Evolutionary conservation across 2,113 vertebrate species (phyloP).

Genomic region (Saimiri boliviensis): DNA sequence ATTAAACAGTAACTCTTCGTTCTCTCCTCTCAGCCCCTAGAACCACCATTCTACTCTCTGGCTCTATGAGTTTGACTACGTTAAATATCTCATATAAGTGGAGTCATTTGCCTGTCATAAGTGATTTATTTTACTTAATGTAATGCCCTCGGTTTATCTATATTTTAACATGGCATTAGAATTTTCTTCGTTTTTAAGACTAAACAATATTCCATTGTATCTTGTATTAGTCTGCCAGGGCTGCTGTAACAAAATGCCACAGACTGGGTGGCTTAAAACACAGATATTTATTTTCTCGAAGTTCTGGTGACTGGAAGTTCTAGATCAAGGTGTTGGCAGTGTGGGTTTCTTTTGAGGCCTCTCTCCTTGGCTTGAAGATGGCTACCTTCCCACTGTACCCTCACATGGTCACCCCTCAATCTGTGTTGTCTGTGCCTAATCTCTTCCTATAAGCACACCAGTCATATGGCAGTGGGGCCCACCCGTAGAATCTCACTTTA

Average conservation of each 20-base stretch:
- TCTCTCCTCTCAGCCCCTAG: background rate
- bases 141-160: background rate
- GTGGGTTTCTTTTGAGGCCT: background rate
- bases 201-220: background rate
- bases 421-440: background rate
- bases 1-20: background rate
- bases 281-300: background rate
- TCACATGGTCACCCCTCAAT: background rate
- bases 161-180: background rate
- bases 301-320: background rate
- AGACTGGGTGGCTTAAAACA: background rate
- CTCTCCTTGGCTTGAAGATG: background rate
- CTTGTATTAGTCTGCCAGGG: background rate
- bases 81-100: background rate
- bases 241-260: background rate
- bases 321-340: background rate
- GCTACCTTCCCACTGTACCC: background rate
- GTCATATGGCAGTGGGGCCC: background rate
- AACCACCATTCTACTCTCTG: background rate
- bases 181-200: background rate
- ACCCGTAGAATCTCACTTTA: background rate
- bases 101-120: background rate
- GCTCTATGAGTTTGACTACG: background rate
- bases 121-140: background rate
- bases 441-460: background rate